Percentiles rank a stretch among this genome's conserved stretches.
Conservation (phyloP, 2,113 vertebrate species). For the Heterotis niloticus region DNA sequence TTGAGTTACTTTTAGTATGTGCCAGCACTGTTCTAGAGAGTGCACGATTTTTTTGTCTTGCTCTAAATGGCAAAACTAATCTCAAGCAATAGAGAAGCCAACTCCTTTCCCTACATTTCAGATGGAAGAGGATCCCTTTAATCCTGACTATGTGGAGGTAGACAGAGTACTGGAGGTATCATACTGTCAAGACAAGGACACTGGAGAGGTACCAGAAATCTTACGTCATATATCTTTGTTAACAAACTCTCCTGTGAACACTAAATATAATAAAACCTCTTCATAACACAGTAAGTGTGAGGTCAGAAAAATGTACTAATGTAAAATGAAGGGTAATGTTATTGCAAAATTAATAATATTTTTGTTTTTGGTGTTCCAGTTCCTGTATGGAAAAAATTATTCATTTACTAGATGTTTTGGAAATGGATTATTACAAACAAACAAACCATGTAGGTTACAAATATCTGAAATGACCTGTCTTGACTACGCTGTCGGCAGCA, state of each 20-base stretch:
- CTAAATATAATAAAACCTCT: not conserved
- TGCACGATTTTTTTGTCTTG: not conserved
- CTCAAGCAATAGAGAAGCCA: not conserved
- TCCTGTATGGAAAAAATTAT: no score
- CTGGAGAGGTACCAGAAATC: constrained; percentile 77
- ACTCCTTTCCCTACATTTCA: constrained; percentile 43
- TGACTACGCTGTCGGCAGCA: no score
- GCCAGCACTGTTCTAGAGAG: not conserved
- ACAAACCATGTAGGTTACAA: no score
- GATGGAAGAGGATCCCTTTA: constrained; percentile 98
- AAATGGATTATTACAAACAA: no score
- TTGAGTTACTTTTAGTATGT: not conserved
- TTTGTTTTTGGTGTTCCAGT: no score
- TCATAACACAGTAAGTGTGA: no score
- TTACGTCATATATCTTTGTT: not conserved
- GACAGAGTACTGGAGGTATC: constrained; percentile 95
- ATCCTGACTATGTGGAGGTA: constrained; percentile 96
- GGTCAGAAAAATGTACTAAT: no score
- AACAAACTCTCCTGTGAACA: not conserved
- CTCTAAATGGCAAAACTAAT: not conserved
- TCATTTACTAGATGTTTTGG: no score
- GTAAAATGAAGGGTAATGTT: no score
- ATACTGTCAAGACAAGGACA: constrained; percentile 97
- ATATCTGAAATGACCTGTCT: no score
- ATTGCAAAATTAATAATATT: no score